These are phyloP conservation scores for Drosophila paranaensis DNA, from an alignment of 2,888 invertebrate genomes.

Conservation along the genomic window DNA sequence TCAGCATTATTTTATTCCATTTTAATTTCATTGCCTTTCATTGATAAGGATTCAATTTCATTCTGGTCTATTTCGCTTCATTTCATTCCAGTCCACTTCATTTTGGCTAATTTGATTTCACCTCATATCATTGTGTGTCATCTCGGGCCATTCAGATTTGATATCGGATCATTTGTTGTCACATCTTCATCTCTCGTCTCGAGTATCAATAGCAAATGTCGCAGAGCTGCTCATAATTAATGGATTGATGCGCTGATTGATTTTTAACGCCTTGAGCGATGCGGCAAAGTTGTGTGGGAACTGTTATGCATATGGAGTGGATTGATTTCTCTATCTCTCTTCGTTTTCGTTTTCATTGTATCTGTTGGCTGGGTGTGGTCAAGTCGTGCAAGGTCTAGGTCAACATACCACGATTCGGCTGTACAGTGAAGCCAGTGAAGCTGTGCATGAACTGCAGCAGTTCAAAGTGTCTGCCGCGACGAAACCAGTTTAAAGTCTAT, in stretches of 20 bases:
- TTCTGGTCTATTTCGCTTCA: no score
- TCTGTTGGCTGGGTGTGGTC: constrained; percentile 41
- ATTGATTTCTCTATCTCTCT: neutral
- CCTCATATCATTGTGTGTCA: neutral
- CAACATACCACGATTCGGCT: constrained; percentile 32
- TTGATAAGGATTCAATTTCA: no score
- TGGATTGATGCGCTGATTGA: constrained; percentile 72
- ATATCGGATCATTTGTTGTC: neutral
- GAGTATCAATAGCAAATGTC: constrained; percentile 48
- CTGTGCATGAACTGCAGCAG: constrained; percentile 2
- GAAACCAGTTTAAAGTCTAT: constrained; percentile 27
- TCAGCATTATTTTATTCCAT: neutral
- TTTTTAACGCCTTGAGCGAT: constrained; percentile 55
- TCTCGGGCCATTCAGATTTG: neutral
- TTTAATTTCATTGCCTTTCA: neutral
- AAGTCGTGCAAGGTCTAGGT: constrained; percentile 72
- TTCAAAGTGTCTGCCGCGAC: constrained; percentile 4
- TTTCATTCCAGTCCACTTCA: neutral
- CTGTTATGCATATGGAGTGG: constrained; percentile 47
- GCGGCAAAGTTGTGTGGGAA: constrained; percentile 37
- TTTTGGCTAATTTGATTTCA: neutral
- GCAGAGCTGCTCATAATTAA: constrained; percentile 42
- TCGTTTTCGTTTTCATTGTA: no score
- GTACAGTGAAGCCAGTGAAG: constrained; percentile 52
- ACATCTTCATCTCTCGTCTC: neutral